A percentile compares a stretch with the other conserved stretches of the same genome.
phyloP scores from a whole-genome alignment of 2,797 vertebrate genomes.

The Momotus momota region DNA sequence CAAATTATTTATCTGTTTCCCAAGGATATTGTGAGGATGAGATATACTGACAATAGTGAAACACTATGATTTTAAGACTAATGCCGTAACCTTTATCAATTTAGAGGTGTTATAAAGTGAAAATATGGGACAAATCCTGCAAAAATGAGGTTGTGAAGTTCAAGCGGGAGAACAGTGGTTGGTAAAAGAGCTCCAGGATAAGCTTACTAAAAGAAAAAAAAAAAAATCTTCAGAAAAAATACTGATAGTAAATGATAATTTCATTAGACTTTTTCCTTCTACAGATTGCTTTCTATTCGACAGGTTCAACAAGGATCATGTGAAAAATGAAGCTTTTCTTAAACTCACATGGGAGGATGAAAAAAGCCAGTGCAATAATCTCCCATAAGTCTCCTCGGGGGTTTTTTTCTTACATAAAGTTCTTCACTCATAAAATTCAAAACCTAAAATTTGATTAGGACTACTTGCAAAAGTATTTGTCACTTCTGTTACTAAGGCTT shows the following conservation, averaged over 20 bases:
- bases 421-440: slow-evolving; percentile 52
- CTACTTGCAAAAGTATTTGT: slow-evolving; percentile 7
- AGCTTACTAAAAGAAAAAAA: background rate
- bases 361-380: slow-evolving; percentile 40
- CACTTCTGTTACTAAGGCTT: background rate
- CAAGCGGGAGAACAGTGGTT: background rate
- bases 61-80: background rate
- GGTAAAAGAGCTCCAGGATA: background rate
- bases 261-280: background rate
- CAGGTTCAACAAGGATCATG: background rate
- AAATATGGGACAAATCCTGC: background rate
- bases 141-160: background rate
- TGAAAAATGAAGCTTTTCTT: background rate
- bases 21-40: background rate
- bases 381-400: background rate
- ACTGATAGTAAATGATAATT: background rate
- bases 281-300: background rate
- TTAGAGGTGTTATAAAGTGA: background rate
- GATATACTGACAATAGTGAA: background rate
- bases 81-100: background rate
- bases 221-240: background rate
- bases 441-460: slow-evolving; percentile 34
- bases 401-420: slow-evolving; percentile 45
- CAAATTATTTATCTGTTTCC: background rate
- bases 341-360: background rate